These are phyloP conservation scores for Drosophila azteca DNA, from an alignment of 1,140 invertebrate species.

Conservation along the genomic window DNA sequence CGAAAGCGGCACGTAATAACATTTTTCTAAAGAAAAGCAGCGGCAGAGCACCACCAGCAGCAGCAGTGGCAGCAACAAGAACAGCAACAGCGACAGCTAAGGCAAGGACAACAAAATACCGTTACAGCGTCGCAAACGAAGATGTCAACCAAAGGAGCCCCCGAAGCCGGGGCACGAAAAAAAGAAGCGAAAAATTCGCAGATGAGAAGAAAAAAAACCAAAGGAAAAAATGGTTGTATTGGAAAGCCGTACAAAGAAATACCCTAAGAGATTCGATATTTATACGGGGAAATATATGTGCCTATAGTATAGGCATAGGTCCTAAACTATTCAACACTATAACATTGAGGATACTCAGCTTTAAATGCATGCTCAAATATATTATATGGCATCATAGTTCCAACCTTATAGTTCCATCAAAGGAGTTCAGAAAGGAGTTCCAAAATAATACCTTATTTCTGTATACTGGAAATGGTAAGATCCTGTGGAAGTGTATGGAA, in stretches of 20 bases:
- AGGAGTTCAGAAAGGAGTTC: too few species aligned
- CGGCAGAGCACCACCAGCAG: constrained; percentile 27
- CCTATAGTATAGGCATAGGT: too few species aligned
- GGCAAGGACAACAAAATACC: constrained; percentile 39
- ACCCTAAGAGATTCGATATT: too few species aligned
- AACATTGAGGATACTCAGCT: too few species aligned
- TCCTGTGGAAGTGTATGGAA: neutral
- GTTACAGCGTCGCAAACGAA: constrained; percentile 62
- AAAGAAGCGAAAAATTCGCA: constrained; percentile 42
- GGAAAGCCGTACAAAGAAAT: too few species aligned
- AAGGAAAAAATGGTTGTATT: constrained; percentile 42
- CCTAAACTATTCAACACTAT: too few species aligned
- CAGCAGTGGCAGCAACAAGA: constrained; percentile 45
- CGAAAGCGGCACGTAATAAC: constrained; percentile 80
- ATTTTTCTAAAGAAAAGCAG: constrained; percentile 77
- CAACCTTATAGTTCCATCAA: too few species aligned
- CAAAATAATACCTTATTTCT: too few species aligned
- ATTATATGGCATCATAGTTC: too few species aligned
- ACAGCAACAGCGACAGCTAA: constrained; percentile 6
- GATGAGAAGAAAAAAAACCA: neutral
- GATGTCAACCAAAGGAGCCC: constrained; percentile 69
- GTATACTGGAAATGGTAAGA: too few species aligned
- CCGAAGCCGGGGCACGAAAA: constrained; percentile 33
- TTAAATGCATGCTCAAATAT: too few species aligned
- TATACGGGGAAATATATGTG: too few species aligned